Conservation (phyloP, 2,888 invertebrate genomes). For the Elysia crispata region DNA sequence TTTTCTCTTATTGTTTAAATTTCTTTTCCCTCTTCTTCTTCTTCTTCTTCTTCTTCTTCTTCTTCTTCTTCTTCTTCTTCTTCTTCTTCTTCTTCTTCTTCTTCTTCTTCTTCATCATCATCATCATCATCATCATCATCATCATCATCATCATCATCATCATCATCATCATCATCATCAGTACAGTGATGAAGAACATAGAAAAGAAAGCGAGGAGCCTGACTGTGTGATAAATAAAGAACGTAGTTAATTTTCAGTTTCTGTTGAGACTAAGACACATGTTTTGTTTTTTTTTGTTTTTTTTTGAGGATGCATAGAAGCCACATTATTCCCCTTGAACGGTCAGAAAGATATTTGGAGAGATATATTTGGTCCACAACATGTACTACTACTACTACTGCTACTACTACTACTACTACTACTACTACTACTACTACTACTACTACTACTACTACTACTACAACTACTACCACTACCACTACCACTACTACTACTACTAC, state of each 20-base stretch:
- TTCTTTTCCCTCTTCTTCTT: too few species aligned
- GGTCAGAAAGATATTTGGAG: too few species aligned
- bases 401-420: slow-evolving; percentile 32
- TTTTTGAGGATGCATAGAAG: too few species aligned
- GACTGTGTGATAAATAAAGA: too few species aligned
- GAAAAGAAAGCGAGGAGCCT: too few species aligned
- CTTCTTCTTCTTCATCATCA: slow-evolving; percentile 57
- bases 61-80: too few species aligned
- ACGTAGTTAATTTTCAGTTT: too few species aligned
- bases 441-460: slow-evolving; percentile 35
- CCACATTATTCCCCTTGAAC: too few species aligned
- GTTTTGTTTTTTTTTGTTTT: too few species aligned
- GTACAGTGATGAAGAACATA: not conserved
- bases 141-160: slow-evolving; percentile 50
- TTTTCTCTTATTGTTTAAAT: too few species aligned
- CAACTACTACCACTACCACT: slow-evolving; percentile 25
- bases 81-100: not conserved
- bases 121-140: slow-evolving; percentile 54
- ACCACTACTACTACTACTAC: slow-evolving; percentile 19
- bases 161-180: slow-evolving; percentile 47
- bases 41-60: too few species aligned
- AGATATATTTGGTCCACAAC: not conserved
- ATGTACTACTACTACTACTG: slow-evolving; percentile 14
- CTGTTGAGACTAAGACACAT: too few species aligned
- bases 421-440: slow-evolving; percentile 35